phyloP scores from a whole-genome alignment of 2,113 vertebrate species.

The Gavia stellata region DNA sequence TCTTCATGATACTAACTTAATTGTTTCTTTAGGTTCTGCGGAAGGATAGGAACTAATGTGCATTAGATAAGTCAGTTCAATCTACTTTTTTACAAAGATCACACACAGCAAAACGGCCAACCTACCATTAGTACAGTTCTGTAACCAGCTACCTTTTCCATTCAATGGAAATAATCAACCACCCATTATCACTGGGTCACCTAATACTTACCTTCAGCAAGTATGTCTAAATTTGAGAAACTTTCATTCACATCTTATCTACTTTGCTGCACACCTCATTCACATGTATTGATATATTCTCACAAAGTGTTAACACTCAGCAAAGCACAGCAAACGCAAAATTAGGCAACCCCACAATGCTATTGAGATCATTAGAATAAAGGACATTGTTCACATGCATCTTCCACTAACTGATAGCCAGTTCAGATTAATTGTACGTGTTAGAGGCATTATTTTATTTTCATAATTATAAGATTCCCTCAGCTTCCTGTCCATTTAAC shows the following conservation, averaged over 20 bases:
- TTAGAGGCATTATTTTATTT: not conserved
- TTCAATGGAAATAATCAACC: not conserved
- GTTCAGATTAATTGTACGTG: not conserved
- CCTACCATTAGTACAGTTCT: not conserved
- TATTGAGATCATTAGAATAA: not conserved
- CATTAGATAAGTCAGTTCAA: not conserved
- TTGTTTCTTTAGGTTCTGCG: not conserved
- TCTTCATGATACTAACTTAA: not conserved
- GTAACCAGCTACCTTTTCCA: not conserved
- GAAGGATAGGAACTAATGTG: not conserved
- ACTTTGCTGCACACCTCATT: not conserved
- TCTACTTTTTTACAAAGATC: not conserved
- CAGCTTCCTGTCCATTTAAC: not conserved
- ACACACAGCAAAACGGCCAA: not conserved
- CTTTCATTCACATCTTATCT: not conserved
- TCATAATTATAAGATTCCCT: not conserved
- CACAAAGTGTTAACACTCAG: not conserved
- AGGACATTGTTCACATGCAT: not conserved
- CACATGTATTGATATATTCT: not conserved
- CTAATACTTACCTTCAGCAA: not conserved
- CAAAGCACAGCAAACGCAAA: not conserved
- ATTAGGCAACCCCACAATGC: not conserved
- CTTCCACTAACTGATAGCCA: not conserved
- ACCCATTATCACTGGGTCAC: accelerated
- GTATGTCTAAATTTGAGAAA: not conserved